These are phyloP conservation scores for Conus canariensis DNA, from an alignment of 2,888 invertebrate species.

Conservation along the genomic window DNA sequence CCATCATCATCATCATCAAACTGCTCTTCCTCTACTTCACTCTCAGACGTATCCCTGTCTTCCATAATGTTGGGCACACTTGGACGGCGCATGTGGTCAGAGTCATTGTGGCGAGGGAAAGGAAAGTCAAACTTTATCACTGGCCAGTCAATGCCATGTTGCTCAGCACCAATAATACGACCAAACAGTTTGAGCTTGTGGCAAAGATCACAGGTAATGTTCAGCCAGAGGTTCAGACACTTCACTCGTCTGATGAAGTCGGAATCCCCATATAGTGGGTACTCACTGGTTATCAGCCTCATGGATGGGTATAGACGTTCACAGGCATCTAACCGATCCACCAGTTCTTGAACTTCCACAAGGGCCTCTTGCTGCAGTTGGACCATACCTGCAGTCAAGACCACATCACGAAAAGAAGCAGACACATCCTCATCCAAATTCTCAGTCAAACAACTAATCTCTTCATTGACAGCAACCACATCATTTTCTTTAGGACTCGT, in stretches of 20 bases:
- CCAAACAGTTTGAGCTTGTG: constrained; percentile 86
- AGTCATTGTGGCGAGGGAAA: constrained; percentile 26
- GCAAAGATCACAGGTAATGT: constrained; percentile 90
- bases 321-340: constrained; percentile 87
- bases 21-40: constrained; percentile 52
- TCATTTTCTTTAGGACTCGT: background rate
- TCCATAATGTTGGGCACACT: constrained; percentile 55
- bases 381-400: constrained; percentile 75
- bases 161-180: constrained; percentile 73
- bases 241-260: constrained; percentile 86
- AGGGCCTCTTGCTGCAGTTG: constrained; percentile 87
- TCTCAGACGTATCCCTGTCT: constrained; percentile 46
- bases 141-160: constrained; percentile 73
- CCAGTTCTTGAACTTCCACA: constrained; percentile 86
- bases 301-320: constrained; percentile 91
- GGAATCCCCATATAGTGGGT: constrained; percentile 85
- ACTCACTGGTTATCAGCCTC: constrained; percentile 87
- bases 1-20: constrained; percentile 47
- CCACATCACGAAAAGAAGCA: constrained; percentile 63
- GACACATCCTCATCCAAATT: constrained; percentile 46
- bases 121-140: constrained; percentile 68
- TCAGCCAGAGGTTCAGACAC: constrained; percentile 95
- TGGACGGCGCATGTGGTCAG: constrained; percentile 50
- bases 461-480: background rate
- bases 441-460: constrained; percentile 1